Evolutionary conservation across 30 jellyfish, hydroid and myxozoan species (phyloP), one percentile per base, ranked within the genome.

Genomic region (Aurelia sp.): DNA sequence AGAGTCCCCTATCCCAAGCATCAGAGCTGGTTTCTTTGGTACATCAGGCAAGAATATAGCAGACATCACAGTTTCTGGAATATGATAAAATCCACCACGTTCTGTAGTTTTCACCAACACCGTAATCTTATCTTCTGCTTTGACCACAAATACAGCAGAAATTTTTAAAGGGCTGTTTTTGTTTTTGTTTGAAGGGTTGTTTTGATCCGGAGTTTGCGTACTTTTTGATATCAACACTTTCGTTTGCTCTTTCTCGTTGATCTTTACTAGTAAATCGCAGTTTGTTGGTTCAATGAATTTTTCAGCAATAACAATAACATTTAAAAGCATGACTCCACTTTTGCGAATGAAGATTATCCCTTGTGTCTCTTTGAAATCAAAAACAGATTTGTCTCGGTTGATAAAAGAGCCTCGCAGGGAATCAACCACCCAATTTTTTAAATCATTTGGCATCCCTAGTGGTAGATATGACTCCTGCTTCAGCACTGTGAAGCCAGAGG

Each of bases 21-120:
- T 72, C 23, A 84, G 59, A 3, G 87, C 93, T 30, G 93, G 93
- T 65, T 84, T 84, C 27, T 67, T 2, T 35, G 93, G 86, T 19
- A 52, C 80, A 64, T 41, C 62, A 13, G 83, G 67, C 51, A 84
- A 40, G 66, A 71, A 84, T 15, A 84, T 55, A 6, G 93, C 93
- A 6, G 93, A 84, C 79, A 84, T 71, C n/a, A 73, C 64, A 6
- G 93, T 48, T 37, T 52, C 67, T 30, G n/a, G 50, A 47, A 84
- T 71, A 13, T 62, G 19, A 61, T 73, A 72, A 12, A 30, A 10
- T 22, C 67, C 41, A 19, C 61, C 33, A 6, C 33, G 57, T 15
- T 40, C 10, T 66, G 31, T 16, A 20, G 40, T 53, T 20, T 60
- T 33, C 15, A 84, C 82, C 50, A 71, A 74, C 21, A 84, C 86